These are phyloP conservation scores for Emydoidea blandingii DNA, from an alignment of 2,797 vertebrate species.

Conservation along the genomic window DNA sequence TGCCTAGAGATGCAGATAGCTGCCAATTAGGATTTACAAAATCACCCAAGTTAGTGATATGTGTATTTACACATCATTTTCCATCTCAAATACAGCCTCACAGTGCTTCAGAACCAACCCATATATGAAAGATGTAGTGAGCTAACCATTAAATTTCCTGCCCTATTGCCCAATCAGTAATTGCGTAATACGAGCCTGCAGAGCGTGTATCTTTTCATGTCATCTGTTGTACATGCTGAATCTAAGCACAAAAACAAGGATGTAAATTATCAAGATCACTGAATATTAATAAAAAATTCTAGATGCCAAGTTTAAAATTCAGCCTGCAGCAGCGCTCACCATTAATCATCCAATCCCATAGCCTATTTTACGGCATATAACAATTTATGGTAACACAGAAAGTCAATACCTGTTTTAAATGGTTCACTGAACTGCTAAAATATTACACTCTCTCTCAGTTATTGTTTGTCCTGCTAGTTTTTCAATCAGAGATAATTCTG, in stretches of 20 bases:
- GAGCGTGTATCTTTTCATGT: accelerated
- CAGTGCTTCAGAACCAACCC: accelerated
- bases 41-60: background rate
- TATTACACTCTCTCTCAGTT: background rate
- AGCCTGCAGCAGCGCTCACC: background rate
- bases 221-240: accelerated
- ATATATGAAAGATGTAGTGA: accelerated
- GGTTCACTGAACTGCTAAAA: background rate
- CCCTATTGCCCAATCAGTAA: accelerated
- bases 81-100: accelerated
- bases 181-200: accelerated
- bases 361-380: background rate
- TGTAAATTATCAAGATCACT: background rate
- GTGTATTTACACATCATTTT: accelerated
- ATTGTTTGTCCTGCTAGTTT: background rate
- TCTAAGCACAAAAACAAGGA: background rate
- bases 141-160: background rate
- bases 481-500: background rate
- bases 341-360: background rate
- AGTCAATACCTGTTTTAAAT: constrained; percentile 4
- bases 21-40: background rate
- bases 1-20: background rate
- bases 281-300: background rate
- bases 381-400: background rate
- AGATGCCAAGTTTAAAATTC: background rate